A percentile compares a stretch with the other conserved stretches of the same genome.
Evolutionary conservation across 2,888 invertebrate genomes (phyloP).

Genomic region (Agriotes lineatus): DNA sequence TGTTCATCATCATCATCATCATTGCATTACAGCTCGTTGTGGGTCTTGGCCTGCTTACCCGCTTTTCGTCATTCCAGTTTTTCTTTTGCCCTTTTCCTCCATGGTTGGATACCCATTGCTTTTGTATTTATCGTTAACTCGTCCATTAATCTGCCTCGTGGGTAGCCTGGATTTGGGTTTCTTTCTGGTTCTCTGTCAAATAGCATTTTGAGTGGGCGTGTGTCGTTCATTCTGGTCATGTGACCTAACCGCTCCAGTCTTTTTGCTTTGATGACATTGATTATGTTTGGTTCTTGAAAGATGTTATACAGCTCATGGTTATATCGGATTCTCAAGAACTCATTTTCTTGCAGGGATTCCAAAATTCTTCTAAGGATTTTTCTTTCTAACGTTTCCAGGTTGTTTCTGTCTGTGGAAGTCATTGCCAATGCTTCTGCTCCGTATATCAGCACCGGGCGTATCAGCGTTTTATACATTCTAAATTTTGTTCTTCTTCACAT

Average conservation of each 20-base stretch:
- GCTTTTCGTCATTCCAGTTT: neutral
- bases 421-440: too few relatives aligned
- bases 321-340: neutral
- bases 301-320: neutral
- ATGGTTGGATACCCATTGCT: neutral
- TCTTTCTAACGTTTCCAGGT: neutral
- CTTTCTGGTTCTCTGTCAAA: neutral
- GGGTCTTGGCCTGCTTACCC: neutral
- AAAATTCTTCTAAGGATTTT: neutral
- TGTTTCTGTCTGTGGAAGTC: neutral
- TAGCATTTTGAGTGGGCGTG: neutral
- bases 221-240: neutral
- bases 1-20: too few relatives aligned
- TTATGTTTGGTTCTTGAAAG: neutral
- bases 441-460: neutral
- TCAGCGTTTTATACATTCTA: slow-evolving; percentile 1
- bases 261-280: neutral
- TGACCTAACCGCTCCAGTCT: neutral
- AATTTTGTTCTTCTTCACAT: neutral
- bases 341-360: neutral
- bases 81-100: neutral
- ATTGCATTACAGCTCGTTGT: neutral
- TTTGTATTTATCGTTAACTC: neutral
- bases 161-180: neutral
- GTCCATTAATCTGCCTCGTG: neutral